Base-by-base conservation (phyloP, 2,797 vertebrate genomes). In the Poecile montanus region DNA sequence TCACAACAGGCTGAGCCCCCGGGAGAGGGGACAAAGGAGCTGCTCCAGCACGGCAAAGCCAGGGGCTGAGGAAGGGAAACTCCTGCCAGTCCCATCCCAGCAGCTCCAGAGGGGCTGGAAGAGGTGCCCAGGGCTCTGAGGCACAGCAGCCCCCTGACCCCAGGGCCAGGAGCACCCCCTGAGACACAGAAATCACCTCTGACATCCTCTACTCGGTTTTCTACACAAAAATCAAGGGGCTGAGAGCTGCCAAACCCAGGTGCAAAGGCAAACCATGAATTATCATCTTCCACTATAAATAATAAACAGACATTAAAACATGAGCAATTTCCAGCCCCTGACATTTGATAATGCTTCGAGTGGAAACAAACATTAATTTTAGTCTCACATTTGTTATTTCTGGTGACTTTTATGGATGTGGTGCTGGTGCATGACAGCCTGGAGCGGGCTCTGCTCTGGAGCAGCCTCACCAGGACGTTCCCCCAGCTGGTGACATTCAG, bases 331-430 rank as follows among this genome's bases (percentile, higher is more conserved):
- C 91, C 94, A 79, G 61, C 34, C 17, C 11, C n/a, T 63, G 65
- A 70, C 50, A 45, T 68, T 34, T 8, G 4, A 45, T 54, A 75
- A 94, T 61, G 62, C 54, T 94, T 86, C 61, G 51, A 85, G 61
- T 44, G 75, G 63, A 89, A 95, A 84, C 30, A 89, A 82, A 85
- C 77, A 86, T 74, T 85, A 19, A 75, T 84, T 94, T 81, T 18
- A 60, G 85, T 16, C 79, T 72, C 74, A 14, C 29, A 18, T 67
- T 26, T 36, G 77, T 83, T 87, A 78, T 83, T 95, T 65, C 71
- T 73, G 85, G 71, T 38, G 54, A 70, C 58, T 68, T 77, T 90
- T 72, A 74, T 51, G 80, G 91, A 71, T 92, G 82, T 38, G 57
- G 72, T 30, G 79, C 42, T 26, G 70, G 25, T 62, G 86, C 91